These are phyloP conservation scores for Typhlomys cinereus DNA, from an alignment of 2,113 vertebrate species.

Conservation along the genomic window DNA sequence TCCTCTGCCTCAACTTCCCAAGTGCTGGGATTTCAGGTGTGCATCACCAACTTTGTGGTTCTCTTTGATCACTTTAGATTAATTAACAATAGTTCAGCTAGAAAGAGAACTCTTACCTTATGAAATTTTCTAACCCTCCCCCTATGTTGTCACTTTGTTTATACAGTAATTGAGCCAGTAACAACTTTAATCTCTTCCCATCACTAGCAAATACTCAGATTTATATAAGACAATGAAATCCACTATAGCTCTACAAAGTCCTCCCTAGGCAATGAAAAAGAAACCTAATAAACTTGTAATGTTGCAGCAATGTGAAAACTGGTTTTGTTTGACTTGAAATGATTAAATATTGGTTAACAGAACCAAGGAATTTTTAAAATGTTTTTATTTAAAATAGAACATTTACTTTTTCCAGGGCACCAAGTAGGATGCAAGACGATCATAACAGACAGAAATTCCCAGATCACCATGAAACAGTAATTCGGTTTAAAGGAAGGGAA, in stretches of 20 bases:
- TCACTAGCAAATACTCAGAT: conserved; percentile 37
- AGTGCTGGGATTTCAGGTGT: not conserved
- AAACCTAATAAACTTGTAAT: conserved; percentile 9
- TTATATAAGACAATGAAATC: not conserved
- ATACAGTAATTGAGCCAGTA: not conserved
- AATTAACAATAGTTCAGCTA: not conserved
- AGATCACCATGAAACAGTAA: conserved; percentile 83
- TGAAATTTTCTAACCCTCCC: conserved; percentile 2
- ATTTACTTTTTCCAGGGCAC: conserved; percentile 92
- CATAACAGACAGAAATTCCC: conserved; percentile 88
- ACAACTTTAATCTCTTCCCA: not conserved
- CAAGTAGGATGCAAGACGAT: conserved; percentile 88
- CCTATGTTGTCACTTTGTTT: not conserved
- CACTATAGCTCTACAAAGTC: not conserved
- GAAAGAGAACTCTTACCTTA: conserved; percentile 1
- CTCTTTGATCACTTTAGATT: not conserved
- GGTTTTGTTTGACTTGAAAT: conserved; percentile 40
- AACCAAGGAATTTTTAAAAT: conserved; percentile 29
- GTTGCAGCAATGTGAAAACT: not conserved
- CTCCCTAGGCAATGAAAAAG: not conserved
- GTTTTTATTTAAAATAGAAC: conserved; percentile 85
- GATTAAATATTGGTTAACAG: conserved; percentile 43
- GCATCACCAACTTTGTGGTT: not conserved
- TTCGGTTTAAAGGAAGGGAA: conserved; percentile 78
- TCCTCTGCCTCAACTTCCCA: not conserved